A percentile compares a stretch with the other conserved stretches of the same genome.
Evolutionary conservation across 2,888 invertebrate genomes (phyloP).

Genomic region (Gerosis bhagava): DNA sequence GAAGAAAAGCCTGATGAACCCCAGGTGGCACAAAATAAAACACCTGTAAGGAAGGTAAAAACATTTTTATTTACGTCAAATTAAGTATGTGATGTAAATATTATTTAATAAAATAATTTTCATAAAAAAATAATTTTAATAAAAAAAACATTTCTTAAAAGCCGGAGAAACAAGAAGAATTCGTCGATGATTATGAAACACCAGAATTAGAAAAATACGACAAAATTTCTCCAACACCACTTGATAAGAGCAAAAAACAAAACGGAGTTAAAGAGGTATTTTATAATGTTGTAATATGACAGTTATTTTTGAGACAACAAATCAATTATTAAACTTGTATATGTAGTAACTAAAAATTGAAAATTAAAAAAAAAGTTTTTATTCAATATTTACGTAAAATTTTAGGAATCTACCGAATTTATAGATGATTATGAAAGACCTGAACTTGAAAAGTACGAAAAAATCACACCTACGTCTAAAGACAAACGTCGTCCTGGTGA

Average conservation of each 20-base stretch:
- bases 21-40: conserved; percentile 64
- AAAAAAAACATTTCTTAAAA: conserved; percentile 40
- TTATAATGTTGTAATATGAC: background rate
- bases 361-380: no score
- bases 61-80: no score
- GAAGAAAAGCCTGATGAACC: conserved; percentile 64
- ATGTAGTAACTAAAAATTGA: no score
- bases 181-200: conserved; percentile 88
- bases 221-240: conserved; percentile 72
- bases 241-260: conserved; percentile 68
- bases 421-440: conserved; percentile 89
- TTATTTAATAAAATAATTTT: no score
- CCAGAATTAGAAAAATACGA: conserved; percentile 88
- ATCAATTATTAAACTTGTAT: no score
- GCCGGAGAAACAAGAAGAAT: conserved; percentile 75
- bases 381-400: no score
- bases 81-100: no score
- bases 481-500: conserved; percentile 67
- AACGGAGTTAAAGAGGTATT: conserved; percentile 70
- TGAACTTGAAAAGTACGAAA: conserved; percentile 86
- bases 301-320: no score
- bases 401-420: conserved; percentile 71
- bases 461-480: conserved; percentile 67
- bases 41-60: conserved; percentile 64
- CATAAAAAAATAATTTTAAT: no score